Percentiles rank a stretch among this genome's conserved stretches.
Evolutionary conservation across 2,797 vertebrate genomes (phyloP).

Genomic region (Meriones psammophilus): DNA sequence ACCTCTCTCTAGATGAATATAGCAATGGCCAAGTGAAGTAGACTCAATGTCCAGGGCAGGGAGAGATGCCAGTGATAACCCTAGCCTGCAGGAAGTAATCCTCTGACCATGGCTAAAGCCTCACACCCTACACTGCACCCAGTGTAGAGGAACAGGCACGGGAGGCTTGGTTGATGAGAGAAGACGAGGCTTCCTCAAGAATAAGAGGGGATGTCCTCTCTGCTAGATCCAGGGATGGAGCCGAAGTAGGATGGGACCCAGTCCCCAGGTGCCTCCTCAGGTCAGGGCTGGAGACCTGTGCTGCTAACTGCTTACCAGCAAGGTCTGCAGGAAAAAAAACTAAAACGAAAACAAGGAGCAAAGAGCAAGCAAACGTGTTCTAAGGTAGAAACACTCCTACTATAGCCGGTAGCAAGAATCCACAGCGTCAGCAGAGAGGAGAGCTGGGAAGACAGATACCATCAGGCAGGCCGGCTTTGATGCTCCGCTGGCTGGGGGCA

Average conservation of each 20-base stretch:
- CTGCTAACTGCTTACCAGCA: neutral
- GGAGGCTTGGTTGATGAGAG: neutral
- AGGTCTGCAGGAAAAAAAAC: neutral
- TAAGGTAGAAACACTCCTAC: neutral
- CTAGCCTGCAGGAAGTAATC: constrained; percentile 3
- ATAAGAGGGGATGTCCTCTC: constrained; percentile 31
- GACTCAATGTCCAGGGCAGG: constrained; percentile 2
- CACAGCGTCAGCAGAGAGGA: neutral
- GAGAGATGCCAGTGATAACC: neutral
- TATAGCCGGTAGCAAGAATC: neutral
- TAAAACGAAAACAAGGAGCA: too few relatives aligned
- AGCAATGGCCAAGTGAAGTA: neutral
- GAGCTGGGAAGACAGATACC: neutral
- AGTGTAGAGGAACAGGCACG: neutral
- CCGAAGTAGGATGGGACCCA: constrained; percentile 4
- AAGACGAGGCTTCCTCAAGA: constrained; percentile 7
- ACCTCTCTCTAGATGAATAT: neutral
- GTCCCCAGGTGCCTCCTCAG: neutral
- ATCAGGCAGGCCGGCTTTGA: neutral
- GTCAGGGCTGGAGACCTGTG: neutral
- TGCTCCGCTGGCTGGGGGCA: neutral
- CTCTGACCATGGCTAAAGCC: constrained; percentile 9
- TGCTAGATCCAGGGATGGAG: neutral
- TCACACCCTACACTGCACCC: neutral
- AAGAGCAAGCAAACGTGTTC: neutral